Base-by-base conservation (phyloP, 2,797 vertebrate species). In the Poeciliopsis gracilis region DNA sequence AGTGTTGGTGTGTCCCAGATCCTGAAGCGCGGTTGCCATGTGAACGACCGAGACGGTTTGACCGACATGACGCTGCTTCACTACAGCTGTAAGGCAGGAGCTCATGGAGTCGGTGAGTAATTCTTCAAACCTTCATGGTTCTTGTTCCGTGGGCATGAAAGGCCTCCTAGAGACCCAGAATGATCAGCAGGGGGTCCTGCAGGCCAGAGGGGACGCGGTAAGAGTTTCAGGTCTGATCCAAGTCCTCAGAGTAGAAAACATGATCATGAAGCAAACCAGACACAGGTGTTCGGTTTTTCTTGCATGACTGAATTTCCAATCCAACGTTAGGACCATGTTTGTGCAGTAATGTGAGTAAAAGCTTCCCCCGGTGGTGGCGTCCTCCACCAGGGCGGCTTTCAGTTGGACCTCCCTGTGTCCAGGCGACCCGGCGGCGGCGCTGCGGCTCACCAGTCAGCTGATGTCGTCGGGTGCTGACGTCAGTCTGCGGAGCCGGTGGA, bases 11-110 rank as follows among this genome's bases (percentile, higher is more conserved):
- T 51, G 15, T 84, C 67, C 33, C 91, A 98, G 97, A 97, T 98
- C 89, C 92, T 98, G 88, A 97, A 97, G 72, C 95, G 97, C 0
- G 97, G 97, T 38, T 98, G 97, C 90, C 97, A 98, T 0, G 97
- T 98, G 41, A 97, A 98, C 28, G 97, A 98, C 87, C 95, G 97
- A 0, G 97, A 98, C 1, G 97, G 97, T 4, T 90, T 98, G 92
- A 98, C 97, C 0, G 97, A 98, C 87, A 98, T 98, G 97, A 98
- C 97, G 0, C 94, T 98, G 66, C 95, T 98, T 12, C 97, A 98
- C 91, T 98, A 98, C 79, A 96, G 97, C n/a, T 98, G 97, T 83
- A 98, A 98, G 91, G 97, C 97, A 0, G 97, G 97, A 4, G 97
- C 97, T 0, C 97, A 98, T 0, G 97, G 97, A 79, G 97, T 98